These are phyloP conservation scores for Camelus bactrianus DNA, from an alignment of 2,113 vertebrate species.

Conservation along the genomic window DNA sequence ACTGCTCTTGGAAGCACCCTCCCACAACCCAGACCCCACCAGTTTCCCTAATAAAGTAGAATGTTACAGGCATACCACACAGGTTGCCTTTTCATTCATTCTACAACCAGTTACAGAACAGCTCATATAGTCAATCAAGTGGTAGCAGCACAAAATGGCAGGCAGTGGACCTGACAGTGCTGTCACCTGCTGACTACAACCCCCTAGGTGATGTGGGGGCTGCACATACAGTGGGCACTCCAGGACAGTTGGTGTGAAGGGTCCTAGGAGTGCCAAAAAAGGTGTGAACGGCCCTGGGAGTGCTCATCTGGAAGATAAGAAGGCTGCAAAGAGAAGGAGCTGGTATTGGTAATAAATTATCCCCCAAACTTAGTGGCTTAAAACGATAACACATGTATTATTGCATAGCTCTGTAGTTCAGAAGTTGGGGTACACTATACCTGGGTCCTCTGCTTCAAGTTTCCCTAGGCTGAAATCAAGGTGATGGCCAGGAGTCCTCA, in stretches of 20 bases:
- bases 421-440: neutral
- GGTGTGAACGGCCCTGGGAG: neutral
- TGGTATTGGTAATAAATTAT: neutral
- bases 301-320: neutral
- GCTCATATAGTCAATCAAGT: neutral
- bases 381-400: neutral
- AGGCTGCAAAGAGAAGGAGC: neutral
- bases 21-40: neutral
- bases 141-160: neutral
- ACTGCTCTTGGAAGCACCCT: neutral
- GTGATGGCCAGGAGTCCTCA: neutral
- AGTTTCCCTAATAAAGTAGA: neutral
- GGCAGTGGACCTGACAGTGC: too few species aligned
- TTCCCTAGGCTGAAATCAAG: neutral
- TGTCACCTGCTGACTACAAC: neutral
- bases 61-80: neutral
- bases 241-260: neutral
- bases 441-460: neutral
- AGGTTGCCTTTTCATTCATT: constrained; percentile 11
- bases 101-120: neutral
- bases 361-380: neutral
- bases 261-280: neutral
- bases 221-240: neutral
- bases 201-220: neutral
- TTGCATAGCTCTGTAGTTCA: neutral